Evolutionary conservation across 2,797 vertebrate genomes (phyloP).

Genomic region (Malacoctenus gilli): DNA sequence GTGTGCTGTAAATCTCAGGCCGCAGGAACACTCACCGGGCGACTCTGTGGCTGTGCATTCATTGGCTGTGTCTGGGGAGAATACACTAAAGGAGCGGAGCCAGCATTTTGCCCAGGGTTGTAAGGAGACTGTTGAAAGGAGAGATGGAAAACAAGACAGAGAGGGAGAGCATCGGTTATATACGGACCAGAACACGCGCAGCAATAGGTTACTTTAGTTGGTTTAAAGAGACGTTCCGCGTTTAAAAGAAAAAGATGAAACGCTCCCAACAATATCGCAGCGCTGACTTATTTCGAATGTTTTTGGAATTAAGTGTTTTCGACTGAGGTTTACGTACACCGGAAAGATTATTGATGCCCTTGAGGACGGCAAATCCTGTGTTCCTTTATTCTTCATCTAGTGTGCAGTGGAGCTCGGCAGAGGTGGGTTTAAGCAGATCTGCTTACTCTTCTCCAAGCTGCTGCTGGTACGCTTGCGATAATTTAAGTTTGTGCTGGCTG

Average conservation of each 20-base stretch:
- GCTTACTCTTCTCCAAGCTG: conserved; percentile 30
- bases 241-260: neutral
- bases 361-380: conserved; percentile 37
- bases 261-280: conserved; percentile 9
- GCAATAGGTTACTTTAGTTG: conserved; percentile 15
- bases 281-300: conserved; percentile 14
- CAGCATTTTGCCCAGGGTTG: conserved; percentile 94
- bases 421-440: conserved; percentile 45
- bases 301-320: conserved; percentile 34
- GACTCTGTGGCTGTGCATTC: conserved; percentile 94
- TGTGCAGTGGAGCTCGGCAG: conserved; percentile 31
- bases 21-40: conserved; percentile 87
- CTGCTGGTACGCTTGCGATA: conserved; percentile 36
- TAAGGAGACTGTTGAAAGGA: conserved; percentile 87
- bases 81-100: conserved; percentile 91
- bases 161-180: conserved; percentile 15
- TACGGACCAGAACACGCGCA: neutral
- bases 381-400: conserved; percentile 40
- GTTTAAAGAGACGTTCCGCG: conserved; percentile 16
- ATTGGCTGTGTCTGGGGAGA: conserved; percentile 93
- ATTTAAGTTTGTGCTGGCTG: conserved; percentile 49
- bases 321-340: conserved; percentile 25
- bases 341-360: conserved; percentile 46
- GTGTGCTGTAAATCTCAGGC: conserved; percentile 8
- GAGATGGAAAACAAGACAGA: conserved; percentile 30